Conservation (phyloP, 2,888 invertebrate genomes). For the Cantharis rufa region DNA sequence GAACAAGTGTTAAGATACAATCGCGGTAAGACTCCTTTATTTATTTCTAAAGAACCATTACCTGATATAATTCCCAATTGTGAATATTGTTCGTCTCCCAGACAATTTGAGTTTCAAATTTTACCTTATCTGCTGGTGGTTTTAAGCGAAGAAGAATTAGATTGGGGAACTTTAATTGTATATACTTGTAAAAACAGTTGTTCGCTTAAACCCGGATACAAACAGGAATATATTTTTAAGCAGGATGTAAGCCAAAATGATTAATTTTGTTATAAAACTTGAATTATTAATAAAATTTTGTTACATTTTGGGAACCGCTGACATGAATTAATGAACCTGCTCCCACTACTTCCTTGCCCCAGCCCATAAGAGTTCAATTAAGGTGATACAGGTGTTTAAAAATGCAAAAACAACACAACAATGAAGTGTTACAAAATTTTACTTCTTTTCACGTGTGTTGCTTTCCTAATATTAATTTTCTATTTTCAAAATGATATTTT, state of each 20-base stretch:
- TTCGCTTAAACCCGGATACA: slow-evolving; percentile 63
- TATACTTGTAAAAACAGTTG: slow-evolving; percentile 85
- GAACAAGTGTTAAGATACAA: slow-evolving; percentile 83
- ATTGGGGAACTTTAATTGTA: slow-evolving; percentile 88
- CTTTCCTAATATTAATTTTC: background rate
- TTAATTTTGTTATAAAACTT: background rate
- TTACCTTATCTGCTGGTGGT: slow-evolving; percentile 53
- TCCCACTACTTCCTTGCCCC: background rate
- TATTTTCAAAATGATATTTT: background rate
- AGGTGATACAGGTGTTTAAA: background rate
- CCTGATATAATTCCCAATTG: slow-evolving; percentile 70
- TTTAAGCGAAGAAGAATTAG: slow-evolving; percentile 60
- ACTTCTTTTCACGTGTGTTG: background rate
- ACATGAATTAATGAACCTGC: background rate
- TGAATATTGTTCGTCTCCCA: slow-evolving; percentile 70
- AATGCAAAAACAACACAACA: background rate
- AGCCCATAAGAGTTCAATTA: background rate
- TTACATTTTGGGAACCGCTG: background rate
- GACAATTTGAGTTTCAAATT: slow-evolving; percentile 88
- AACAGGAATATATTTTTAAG: slow-evolving; percentile 79
- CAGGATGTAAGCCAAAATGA: slow-evolving; percentile 69
- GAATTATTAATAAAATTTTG: background rate
- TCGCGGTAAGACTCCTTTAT: slow-evolving; percentile 78
- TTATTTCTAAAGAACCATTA: slow-evolving; percentile 71
- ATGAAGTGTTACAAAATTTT: background rate